These are phyloP conservation scores for Hemistola chrysoprasaria DNA, from an alignment of 2,888 invertebrate species.

Conservation along the genomic window DNA sequence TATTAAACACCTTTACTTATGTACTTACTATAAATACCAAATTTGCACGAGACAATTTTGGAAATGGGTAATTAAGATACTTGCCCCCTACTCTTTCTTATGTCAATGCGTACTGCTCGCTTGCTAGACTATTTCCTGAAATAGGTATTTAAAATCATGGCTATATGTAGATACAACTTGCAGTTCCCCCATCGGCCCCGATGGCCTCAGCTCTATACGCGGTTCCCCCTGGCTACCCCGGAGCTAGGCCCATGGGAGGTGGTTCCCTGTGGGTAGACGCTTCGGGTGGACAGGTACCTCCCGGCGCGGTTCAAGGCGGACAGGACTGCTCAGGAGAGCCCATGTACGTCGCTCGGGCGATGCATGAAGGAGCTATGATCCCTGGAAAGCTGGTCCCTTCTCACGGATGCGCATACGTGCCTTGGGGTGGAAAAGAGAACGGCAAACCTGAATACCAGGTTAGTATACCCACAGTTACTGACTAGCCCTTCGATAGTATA, in stretches of 20 bases:
- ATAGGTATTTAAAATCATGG: too few relatives aligned
- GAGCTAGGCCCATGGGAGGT: conserved; percentile 35
- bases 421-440: conserved; percentile 93
- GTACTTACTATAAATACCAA: too few relatives aligned
- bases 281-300: conserved; percentile 84
- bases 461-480: conserved; percentile 8
- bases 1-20: too few relatives aligned
- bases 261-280: conserved; percentile 83
- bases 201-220: conserved; percentile 59
- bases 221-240: conserved; percentile 63
- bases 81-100: too few relatives aligned
- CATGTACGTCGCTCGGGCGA: conserved; percentile 87
- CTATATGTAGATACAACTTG: conserved; percentile 6
- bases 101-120: too few relatives aligned
- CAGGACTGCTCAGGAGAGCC: conserved; percentile 81
- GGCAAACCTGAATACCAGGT: conserved; percentile 89
- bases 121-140: too few relatives aligned
- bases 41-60: too few relatives aligned
- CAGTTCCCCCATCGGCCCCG: conserved; percentile 60
- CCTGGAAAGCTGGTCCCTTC: conserved; percentile 91
- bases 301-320: conserved; percentile 86
- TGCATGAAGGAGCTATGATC: conserved; percentile 89
- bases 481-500: too few relatives aligned
- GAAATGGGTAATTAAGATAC: too few relatives aligned
- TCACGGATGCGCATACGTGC: conserved; percentile 89